A percentile compares a stretch with the other conserved stretches of the same genome.
Evolutionary conservation across 2,797 vertebrate genomes (phyloP).

Genomic region (Manis crassicaudata): DNA sequence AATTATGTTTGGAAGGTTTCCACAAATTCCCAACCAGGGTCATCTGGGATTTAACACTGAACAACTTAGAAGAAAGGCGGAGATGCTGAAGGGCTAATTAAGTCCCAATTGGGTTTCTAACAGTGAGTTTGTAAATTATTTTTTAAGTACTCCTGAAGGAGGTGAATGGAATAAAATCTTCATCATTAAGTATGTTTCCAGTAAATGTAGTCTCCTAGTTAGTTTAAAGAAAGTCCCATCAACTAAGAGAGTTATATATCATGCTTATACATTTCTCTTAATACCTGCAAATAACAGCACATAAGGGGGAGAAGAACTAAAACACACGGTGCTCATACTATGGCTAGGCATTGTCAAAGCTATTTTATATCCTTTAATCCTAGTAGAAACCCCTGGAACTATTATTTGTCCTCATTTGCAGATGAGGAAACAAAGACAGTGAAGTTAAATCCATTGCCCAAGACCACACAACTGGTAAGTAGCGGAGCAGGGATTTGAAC

Average conservation of each 20-base stretch:
- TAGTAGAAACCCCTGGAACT: neutral
- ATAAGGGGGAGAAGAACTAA: neutral
- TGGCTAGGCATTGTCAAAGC: neutral
- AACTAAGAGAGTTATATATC: neutral
- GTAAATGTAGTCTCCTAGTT: constrained; percentile 61
- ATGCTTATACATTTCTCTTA: neutral
- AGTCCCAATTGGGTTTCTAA: constrained; percentile 60
- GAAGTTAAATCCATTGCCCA: neutral
- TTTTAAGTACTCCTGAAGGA: constrained; percentile 72
- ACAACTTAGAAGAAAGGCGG: constrained; percentile 17
- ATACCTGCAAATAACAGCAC: neutral
- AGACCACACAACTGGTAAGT: neutral
- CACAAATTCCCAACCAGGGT: neutral
- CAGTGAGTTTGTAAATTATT: constrained; percentile 59
- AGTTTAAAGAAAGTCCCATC: constrained; percentile 29
- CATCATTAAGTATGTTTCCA: constrained; percentile 68
- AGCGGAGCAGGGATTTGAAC: neutral
- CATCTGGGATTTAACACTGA: constrained; percentile 34
- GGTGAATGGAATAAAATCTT: constrained; percentile 63
- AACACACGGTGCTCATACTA: neutral
- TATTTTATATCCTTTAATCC: neutral
- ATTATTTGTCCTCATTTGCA: neutral
- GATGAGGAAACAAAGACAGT: neutral
- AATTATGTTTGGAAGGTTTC: neutral
- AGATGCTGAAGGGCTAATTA: constrained; percentile 69